Evolutionary conservation across 1,140 invertebrate species (phyloP), one percentile per base, ranked within the genome.

Genomic region (Pinna nobilis): DNA sequence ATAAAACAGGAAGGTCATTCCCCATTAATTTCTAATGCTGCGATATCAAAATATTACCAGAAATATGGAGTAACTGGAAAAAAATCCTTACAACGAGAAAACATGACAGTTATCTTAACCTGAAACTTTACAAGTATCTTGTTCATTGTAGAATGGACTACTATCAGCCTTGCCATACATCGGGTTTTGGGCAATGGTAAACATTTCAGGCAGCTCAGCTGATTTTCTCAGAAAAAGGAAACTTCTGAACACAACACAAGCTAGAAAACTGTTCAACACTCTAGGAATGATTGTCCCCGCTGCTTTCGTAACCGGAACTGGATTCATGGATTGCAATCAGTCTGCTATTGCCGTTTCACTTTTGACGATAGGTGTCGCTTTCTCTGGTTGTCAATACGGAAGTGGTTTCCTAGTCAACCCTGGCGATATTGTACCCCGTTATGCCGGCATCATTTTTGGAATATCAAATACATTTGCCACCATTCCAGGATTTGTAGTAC

Each of bases 391-490:
- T 57, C 71, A 76, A 28, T 77, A 77, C 95, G 35, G 94, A 94
- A 37, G 95, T 11, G 95, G 94, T 51, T 96, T 78, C 86, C 94
- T 94, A 82, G 94, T 95, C 11, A 96, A 96, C 89, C 94, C 95
- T 82, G 86, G 96, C 81, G 95, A 96, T 85, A 93, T 97, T 71
- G 95, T 95, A 3, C 94, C 94, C 13, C 92, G 93, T 74, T 87
- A 86, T 60, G 86, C 80, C 15, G 77, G 78, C 18, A 83, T 86
- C n/a, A 72, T 88, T 20, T 84, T 87, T 39, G 87, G 86, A 23
- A 76, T 88, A 3, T 81, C 84, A 15, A 88, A 87, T 72, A 82
- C 82, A 9, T 61, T 87, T 9, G 86, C 82, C 23, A 79, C 86
- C 0, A 53, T 84, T 0, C 73, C 85, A 0, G 87, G 86, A 28